phyloP scores from a whole-genome alignment of 2,113 vertebrate species.

The Gymnogyps californianus region DNA sequence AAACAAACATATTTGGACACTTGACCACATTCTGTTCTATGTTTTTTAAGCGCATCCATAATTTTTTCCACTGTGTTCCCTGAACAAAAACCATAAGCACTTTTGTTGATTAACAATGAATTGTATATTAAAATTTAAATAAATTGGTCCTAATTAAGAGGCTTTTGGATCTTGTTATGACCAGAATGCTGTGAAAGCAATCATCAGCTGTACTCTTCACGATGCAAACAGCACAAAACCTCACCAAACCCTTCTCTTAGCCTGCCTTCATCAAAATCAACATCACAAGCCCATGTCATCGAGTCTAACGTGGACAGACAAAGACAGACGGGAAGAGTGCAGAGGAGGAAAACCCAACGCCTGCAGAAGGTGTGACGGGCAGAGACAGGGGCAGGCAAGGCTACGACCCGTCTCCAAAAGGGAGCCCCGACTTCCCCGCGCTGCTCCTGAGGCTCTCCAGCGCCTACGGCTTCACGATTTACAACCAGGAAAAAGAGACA shows the following conservation, averaged over 20 bases:
- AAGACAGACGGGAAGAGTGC: neutral
- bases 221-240: neutral
- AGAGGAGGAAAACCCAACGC: neutral
- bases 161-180: neutral
- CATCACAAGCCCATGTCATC: neutral
- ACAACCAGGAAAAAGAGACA: neutral
- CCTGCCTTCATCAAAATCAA: neutral
- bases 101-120: neutral
- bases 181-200: neutral
- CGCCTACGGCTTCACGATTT: rapidly evolving
- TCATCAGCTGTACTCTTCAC: neutral
- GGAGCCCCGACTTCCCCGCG: rapidly evolving
- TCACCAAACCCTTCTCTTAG: neutral
- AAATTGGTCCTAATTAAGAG: neutral
- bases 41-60: neutral
- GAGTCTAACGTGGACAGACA: rapidly evolving
- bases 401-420: rapidly evolving
- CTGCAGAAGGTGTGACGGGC: neutral
- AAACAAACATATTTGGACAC: neutral
- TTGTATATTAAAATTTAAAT: neutral
- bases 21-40: no score
- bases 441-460: neutral
- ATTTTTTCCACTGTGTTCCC: neutral
- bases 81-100: neutral
- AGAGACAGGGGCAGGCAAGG: neutral